Evolutionary conservation across 2,888 invertebrate species (phyloP), one percentile per base, ranked within the genome.

Genomic region (Clitarchus hookeri): DNA sequence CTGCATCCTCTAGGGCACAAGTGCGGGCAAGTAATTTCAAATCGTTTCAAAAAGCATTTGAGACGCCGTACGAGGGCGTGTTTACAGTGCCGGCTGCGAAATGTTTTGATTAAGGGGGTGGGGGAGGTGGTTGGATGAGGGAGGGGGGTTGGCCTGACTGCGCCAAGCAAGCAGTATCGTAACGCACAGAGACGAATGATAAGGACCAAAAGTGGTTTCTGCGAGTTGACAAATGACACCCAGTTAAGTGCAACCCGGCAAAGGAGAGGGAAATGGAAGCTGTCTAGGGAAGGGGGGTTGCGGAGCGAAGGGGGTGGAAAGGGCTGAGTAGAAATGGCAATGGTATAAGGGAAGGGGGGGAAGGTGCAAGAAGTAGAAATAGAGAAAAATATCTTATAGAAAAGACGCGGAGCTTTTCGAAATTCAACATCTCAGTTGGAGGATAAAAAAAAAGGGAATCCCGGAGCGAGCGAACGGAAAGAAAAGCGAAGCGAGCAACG

Each of bases 321-420:
- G 65, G 65, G 48, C 65, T 16, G 65, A 65, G 65, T 19, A 65
- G 65, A 65, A 65, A 65, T 65, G n/a, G 65, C 65, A 65, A 2
- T 6, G 65, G 65, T 16, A n/a, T 11, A 65, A 23, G n/a, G 65
- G n/a, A n/a, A n/a, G 3, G 65, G n/a, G 65, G 65, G 6, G n/a
- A n/a, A n/a, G n/a, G 19, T n/a, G 65, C n/a, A 65, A 65, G 65
- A 65, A 65, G 65, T 65, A 65, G 65, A 65, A 65, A 65, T 65
- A 65, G 65, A 65, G 65, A 65, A 82, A 82, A 82, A 82, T 82
- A 82, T 82, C 82, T 82, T 82, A 82, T 82, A 82, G 82, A 82
- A 82, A 82, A 82, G 82, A 82, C 82, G 82, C 27, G 82, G 23
- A 27, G 82, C 82, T 82, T 82, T 82, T 82, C 82, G 82, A 82